phyloP scores from a whole-genome alignment of 2,113 vertebrate species.

The Sander lucioperca region DNA sequence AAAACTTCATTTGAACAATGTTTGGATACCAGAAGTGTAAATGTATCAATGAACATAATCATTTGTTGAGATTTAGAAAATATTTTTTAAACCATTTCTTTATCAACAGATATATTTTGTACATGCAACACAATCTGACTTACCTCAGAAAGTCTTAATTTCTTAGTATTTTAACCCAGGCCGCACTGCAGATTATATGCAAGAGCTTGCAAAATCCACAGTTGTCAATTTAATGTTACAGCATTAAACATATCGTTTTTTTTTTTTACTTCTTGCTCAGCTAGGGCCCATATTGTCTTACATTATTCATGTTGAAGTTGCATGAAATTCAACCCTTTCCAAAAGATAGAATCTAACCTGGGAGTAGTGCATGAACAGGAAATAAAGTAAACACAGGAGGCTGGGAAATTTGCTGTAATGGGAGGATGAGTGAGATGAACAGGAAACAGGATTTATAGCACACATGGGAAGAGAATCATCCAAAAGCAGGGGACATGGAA shows the following conservation, averaged over 20 bases:
- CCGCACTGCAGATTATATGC: neutral
- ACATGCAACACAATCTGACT: neutral
- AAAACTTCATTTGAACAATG: neutral
- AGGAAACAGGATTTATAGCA: conserved; percentile 46
- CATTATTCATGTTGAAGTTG: conserved; percentile 76
- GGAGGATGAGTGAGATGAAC: conserved; percentile 64
- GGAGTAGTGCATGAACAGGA: conserved; percentile 45
- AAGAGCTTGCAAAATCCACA: conserved; percentile 20
- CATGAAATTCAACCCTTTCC: conserved; percentile 63
- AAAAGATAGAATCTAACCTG: conserved; percentile 57
- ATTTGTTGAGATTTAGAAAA: neutral
- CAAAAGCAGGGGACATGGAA: conserved; percentile 16
- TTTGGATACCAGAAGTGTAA: neutral
- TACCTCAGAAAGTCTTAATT: neutral
- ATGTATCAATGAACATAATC: neutral
- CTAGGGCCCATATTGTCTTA: conserved; percentile 59
- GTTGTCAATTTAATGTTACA: conserved; percentile 40
- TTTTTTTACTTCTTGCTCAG: conserved; percentile 54
- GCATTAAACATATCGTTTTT: conserved; percentile 18
- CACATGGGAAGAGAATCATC: conserved; percentile 35
- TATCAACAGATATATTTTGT: neutral
- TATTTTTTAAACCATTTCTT: neutral
- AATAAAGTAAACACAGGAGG: conserved; percentile 59
- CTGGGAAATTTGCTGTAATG: conserved; percentile 65
- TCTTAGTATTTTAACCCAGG: neutral